Percentiles rank a stretch among this genome's conserved stretches.
These are phyloP conservation scores for Habrosyne pyritoides DNA, from an alignment of 2,888 invertebrate genomes.

Conservation along the genomic window DNA sequence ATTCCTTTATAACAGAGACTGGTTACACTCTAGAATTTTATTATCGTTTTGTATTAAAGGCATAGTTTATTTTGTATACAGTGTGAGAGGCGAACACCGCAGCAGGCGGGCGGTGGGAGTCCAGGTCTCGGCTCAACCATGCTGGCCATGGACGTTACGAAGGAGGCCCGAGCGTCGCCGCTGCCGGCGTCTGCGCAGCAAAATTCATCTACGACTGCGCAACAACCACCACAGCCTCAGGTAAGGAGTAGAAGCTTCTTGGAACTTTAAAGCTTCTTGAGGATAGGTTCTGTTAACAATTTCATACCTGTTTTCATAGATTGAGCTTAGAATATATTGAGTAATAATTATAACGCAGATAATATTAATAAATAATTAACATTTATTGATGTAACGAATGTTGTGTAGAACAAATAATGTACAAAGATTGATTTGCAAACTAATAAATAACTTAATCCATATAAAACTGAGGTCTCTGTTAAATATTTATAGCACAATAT, in stretches of 20 bases:
- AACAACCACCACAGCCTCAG: constrained; percentile 67
- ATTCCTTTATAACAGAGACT: neutral
- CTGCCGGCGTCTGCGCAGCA: constrained; percentile 65
- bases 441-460: too few species aligned
- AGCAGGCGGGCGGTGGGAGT: constrained; percentile 75
- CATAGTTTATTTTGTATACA: constrained; percentile 37
- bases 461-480: too few species aligned
- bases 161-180: constrained; percentile 84
- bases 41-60: neutral
- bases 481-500: neutral
- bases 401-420: too few species aligned
- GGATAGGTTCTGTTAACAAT: too few species aligned
- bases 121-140: constrained; percentile 68
- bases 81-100: constrained; percentile 81
- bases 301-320: too few species aligned
- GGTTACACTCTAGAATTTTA: too few species aligned
- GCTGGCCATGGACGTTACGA: constrained; percentile 95
- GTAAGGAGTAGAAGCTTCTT: constrained; percentile 36
- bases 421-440: too few species aligned
- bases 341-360: too few species aligned
- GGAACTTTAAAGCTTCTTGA: too few species aligned
- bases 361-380: too few species aligned
- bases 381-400: too few species aligned
- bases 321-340: too few species aligned
- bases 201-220: constrained; percentile 46